Evolutionary conservation across 1,140 invertebrate genomes (phyloP).

Genomic region (Matsumurasca onukii): DNA sequence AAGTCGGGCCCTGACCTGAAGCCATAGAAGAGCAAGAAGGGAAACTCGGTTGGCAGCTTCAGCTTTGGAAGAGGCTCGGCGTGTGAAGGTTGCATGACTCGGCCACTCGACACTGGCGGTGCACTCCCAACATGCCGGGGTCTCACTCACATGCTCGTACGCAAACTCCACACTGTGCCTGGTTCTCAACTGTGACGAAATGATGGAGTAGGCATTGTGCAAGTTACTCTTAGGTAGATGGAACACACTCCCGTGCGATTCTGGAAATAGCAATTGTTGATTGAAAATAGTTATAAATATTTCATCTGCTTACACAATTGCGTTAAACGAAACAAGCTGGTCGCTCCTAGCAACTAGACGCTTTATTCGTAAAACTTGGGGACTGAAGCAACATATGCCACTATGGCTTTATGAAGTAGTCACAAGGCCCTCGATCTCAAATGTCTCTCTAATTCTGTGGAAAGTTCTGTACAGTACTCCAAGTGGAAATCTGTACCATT

Average conservation of each 20-base stretch:
- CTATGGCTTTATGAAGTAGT: no score
- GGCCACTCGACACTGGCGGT: slow-evolving; percentile 30
- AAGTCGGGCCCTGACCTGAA: slow-evolving; percentile 34
- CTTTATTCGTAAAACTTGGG: no score
- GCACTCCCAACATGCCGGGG: slow-evolving; percentile 23
- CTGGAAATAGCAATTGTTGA: no score
- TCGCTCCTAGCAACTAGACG: no score
- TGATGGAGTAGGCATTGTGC: slow-evolving; percentile 2
- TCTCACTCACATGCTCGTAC: slow-evolving; percentile 3
- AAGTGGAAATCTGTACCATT: no score
- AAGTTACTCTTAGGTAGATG: not conserved
- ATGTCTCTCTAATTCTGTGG: no score
- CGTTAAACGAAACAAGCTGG: no score
- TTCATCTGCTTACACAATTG: no score
- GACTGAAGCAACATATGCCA: no score
- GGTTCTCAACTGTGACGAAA: slow-evolving; percentile 1
- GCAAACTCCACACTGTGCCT: not conserved
- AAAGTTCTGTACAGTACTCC: no score
- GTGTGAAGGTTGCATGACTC: slow-evolving; percentile 23
- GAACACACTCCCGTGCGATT: not conserved
- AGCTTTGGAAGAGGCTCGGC: slow-evolving; percentile 24
- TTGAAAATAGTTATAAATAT: no score
- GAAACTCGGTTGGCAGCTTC: slow-evolving; percentile 28
- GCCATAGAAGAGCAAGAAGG: slow-evolving; percentile 31
- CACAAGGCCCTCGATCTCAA: no score